Conservation (phyloP, 2,797 vertebrate genomes). For the Melanotaenia trifasciata region DNA sequence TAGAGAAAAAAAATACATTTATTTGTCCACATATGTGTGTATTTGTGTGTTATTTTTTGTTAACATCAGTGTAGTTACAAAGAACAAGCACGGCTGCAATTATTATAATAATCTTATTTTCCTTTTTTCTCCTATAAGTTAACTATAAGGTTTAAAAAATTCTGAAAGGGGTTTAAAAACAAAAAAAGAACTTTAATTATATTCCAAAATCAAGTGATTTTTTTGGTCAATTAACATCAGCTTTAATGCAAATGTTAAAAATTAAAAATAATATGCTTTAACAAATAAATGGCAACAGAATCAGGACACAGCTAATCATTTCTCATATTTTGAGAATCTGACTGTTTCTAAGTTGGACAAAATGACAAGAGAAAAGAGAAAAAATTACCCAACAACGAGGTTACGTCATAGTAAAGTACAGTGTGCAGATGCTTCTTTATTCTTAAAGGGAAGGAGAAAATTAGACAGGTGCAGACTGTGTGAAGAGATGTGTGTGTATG, state of each 20-base stretch:
- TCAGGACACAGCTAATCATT: too few species aligned
- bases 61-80: background rate
- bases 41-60: background rate
- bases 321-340: background rate
- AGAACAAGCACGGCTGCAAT: background rate
- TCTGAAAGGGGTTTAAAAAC: too few species aligned
- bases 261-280: too few species aligned
- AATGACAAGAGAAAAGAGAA: background rate
- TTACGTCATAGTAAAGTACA: background rate
- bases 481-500: background rate
- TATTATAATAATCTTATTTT: background rate
- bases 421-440: constrained; percentile 1
- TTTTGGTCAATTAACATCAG: too few species aligned
- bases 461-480: constrained; percentile 4
- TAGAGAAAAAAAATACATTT: background rate
- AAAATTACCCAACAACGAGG: background rate
- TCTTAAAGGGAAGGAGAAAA: constrained; percentile 4
- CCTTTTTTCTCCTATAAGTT: too few species aligned
- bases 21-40: background rate
- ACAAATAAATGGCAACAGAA: too few species aligned
- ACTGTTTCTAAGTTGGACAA: background rate
- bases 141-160: too few species aligned
- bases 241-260: too few species aligned
- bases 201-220: too few species aligned
- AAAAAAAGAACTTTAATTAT: too few species aligned